phyloP scores from a whole-genome alignment of 2,797 vertebrate genomes.

The Arctocebus calabarensis region DNA sequence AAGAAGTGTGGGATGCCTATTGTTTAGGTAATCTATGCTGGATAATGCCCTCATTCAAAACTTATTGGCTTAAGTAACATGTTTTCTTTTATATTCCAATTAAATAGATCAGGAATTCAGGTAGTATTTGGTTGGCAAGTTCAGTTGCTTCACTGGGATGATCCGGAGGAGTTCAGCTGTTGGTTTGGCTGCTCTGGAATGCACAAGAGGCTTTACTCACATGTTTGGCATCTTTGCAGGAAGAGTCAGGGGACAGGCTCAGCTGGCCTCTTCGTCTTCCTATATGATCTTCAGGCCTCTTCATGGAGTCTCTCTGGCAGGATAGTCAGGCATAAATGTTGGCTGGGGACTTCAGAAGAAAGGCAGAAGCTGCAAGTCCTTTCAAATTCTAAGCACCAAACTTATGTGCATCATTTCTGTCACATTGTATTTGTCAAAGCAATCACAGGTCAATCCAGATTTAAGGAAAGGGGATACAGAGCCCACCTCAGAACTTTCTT shows the following conservation, averaged over 20 bases:
- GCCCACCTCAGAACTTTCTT: neutral
- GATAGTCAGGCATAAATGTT: neutral
- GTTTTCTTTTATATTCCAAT: neutral
- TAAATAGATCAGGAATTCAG: neutral
- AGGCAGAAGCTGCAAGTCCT: neutral
- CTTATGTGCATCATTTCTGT: neutral
- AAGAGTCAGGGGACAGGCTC: too few species aligned
- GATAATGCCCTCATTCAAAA: neutral
- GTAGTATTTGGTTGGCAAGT: neutral
- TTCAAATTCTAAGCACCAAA: neutral
- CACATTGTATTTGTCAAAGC: neutral
- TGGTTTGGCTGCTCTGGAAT: neutral
- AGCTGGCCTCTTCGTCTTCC: neutral
- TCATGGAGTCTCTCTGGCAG: neutral
- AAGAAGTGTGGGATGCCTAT: neutral
- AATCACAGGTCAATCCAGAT: neutral
- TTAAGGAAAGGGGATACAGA: neutral
- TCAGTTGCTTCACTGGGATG: neutral
- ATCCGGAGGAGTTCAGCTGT: neutral
- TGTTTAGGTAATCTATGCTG: neutral
- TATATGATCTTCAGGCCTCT: neutral
- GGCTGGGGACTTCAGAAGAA: neutral
- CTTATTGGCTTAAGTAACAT: neutral
- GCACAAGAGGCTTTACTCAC: neutral
- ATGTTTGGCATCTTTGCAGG: neutral